These are phyloP conservation scores for Calyptommatus sinebrachiatus DNA, from an alignment of 2,113 vertebrate genomes.

Conservation along the genomic window DNA sequence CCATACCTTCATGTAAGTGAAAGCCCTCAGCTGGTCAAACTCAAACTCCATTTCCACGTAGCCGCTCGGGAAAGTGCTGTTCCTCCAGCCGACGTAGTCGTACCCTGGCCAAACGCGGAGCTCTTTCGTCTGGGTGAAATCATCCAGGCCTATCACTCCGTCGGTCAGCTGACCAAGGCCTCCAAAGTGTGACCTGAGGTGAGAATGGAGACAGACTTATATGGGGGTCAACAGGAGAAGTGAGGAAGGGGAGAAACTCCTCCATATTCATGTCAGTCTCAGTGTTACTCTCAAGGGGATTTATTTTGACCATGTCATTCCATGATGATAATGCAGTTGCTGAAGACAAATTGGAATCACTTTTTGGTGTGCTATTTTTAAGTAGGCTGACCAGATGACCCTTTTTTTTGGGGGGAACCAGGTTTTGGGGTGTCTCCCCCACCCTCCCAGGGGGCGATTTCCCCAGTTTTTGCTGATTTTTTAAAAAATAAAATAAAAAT, in stretches of 20 bases:
- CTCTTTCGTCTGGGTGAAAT: slow-evolving; percentile 85
- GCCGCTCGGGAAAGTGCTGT: slow-evolving; percentile 72
- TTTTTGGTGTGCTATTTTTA: too few species aligned
- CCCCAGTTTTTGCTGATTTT: too few species aligned
- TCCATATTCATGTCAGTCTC: not conserved
- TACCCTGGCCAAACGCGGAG: slow-evolving; percentile 89
- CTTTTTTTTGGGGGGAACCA: too few species aligned
- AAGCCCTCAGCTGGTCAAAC: slow-evolving; percentile 82
- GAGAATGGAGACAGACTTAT: not conserved
- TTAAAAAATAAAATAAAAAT: too few species aligned
- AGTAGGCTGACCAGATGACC: too few species aligned
- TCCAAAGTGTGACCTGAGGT: slow-evolving; percentile 83
- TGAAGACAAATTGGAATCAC: too few species aligned
- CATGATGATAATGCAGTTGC: too few species aligned
- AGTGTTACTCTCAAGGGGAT: not conserved
- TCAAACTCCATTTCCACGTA: slow-evolving; percentile 89
- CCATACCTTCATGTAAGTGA: slow-evolving; percentile 85
- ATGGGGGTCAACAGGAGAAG: not conserved
- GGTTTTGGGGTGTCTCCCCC: too few species aligned
- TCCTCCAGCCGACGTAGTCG: slow-evolving; percentile 90
- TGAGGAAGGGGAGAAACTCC: not conserved
- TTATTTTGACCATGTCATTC: not conserved
- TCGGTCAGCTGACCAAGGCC: slow-evolving; percentile 90
- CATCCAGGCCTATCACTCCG: slow-evolving; percentile 85
- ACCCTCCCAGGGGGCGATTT: too few species aligned